Evolutionary conservation across 1,140 invertebrate genomes (phyloP).

Genomic region (Argopecten irradians): DNA sequence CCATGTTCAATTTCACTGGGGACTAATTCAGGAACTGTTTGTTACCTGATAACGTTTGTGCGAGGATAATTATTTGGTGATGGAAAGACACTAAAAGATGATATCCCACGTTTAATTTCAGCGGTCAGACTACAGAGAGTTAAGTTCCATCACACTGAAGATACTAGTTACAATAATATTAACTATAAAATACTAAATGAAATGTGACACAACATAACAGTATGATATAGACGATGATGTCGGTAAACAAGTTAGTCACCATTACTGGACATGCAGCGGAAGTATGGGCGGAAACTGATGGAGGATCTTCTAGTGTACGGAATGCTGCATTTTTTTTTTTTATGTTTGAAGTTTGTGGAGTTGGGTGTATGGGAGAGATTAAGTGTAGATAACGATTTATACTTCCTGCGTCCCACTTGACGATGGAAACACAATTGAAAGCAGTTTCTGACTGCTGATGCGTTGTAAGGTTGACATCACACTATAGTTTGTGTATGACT

Average conservation of each 20-base stretch:
- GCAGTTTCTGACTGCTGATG: not conserved
- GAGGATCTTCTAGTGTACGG: constrained; percentile 7
- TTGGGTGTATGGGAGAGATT: not conserved
- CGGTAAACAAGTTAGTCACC: not conserved
- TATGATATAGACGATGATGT: not conserved
- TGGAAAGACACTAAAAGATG: too few relatives aligned
- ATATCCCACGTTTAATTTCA: too few relatives aligned
- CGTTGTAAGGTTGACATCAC: not conserved
- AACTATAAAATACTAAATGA: too few relatives aligned
- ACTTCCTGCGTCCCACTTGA: not conserved
- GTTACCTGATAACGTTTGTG: too few relatives aligned
- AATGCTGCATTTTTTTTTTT: constrained; percentile 22
- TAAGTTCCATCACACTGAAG: too few relatives aligned
- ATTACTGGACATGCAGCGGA: not conserved
- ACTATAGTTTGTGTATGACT: not conserved
- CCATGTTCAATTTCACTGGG: too few relatives aligned
- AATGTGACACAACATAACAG: not conserved
- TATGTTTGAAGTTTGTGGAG: not conserved
- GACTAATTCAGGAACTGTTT: too few relatives aligned
- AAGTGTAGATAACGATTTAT: not conserved
- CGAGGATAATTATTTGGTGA: too few relatives aligned
- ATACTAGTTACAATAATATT: too few relatives aligned
- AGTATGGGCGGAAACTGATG: constrained; percentile 13
- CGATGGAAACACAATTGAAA: not conserved
- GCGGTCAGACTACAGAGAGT: too few relatives aligned